Evolutionary conservation across 2,797 vertebrate species (phyloP).

Genomic region (Pseudotriccus pelzelni): DNA sequence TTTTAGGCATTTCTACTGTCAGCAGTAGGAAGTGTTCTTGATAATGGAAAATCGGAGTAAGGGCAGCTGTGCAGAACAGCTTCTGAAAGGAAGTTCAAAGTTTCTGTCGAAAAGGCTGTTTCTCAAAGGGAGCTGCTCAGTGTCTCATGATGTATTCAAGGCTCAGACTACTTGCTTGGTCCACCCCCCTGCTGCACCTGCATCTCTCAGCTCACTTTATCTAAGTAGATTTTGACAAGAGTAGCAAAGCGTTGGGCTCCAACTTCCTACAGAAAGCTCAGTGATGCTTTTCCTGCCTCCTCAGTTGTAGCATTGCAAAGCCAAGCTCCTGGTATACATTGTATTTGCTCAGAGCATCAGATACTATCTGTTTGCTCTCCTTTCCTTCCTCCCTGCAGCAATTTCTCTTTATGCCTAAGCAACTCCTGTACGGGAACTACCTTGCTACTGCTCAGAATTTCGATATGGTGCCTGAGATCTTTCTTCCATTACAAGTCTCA

Average conservation of each 20-base stretch:
- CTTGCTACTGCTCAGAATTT: background rate
- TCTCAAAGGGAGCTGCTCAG: conserved; percentile 54
- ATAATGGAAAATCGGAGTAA: background rate
- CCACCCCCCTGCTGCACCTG: conserved; percentile 55
- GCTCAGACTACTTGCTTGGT: conserved; percentile 38
- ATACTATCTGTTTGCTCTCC: background rate
- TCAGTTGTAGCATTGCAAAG: background rate
- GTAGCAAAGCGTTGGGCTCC: conserved; percentile 1
- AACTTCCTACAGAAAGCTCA: background rate
- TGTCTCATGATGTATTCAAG: conserved; percentile 50
- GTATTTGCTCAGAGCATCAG: conserved; percentile 13
- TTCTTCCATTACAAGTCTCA: background rate
- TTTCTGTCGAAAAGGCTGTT: conserved; percentile 14
- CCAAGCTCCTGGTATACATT: background rate
- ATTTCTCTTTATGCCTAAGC: background rate
- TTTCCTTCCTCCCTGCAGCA: background rate
- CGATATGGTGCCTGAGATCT: background rate
- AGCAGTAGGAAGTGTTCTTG: background rate
- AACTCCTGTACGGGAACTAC: background rate
- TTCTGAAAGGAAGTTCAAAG: conserved; percentile 36
- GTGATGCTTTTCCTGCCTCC: background rate
- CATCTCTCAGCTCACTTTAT: conserved; percentile 59
- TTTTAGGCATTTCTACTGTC: background rate
- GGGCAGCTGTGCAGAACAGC: background rate
- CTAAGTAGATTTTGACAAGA: conserved; percentile 60